Conservation (phyloP, 2,113 vertebrate species). For the Peromyscus polionotus region DNA sequence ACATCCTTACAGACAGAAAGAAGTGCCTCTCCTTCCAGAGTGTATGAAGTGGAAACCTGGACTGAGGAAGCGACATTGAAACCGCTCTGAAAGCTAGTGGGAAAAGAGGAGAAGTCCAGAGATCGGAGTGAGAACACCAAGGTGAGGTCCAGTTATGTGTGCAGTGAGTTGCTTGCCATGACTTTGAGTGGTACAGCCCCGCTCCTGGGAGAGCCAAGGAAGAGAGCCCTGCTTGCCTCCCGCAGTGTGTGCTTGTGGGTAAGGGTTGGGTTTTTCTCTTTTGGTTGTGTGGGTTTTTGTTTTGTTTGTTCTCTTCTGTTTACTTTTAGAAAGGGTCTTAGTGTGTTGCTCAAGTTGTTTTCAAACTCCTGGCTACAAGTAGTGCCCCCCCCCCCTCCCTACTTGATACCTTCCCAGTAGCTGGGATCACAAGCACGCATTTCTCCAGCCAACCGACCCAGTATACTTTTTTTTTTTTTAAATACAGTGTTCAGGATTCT, state of each 20-base stretch:
- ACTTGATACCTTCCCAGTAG: background rate
- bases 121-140: background rate
- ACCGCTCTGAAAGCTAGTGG: background rate
- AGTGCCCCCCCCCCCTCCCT: too few species aligned
- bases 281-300: background rate
- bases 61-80: background rate
- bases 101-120: background rate
- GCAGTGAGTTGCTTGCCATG: background rate
- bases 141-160: background rate
- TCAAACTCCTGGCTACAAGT: background rate
- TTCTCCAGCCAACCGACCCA: background rate
- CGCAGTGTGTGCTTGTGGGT: background rate
- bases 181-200: slow-evolving; percentile 27
- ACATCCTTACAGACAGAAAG: background rate
- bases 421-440: background rate
- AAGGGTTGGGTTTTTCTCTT: background rate
- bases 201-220: slow-evolving; percentile 2
- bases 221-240: background rate
- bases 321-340: background rate
- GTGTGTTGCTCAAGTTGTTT: background rate
- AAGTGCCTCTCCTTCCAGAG: background rate
- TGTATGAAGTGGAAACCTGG: background rate
- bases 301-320: background rate
- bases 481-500: slow-evolving; percentile 21
- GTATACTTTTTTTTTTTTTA: background rate